Evolutionary conservation across 1,140 invertebrate species (phyloP).

Genomic region (Ectropis grisescens): DNA sequence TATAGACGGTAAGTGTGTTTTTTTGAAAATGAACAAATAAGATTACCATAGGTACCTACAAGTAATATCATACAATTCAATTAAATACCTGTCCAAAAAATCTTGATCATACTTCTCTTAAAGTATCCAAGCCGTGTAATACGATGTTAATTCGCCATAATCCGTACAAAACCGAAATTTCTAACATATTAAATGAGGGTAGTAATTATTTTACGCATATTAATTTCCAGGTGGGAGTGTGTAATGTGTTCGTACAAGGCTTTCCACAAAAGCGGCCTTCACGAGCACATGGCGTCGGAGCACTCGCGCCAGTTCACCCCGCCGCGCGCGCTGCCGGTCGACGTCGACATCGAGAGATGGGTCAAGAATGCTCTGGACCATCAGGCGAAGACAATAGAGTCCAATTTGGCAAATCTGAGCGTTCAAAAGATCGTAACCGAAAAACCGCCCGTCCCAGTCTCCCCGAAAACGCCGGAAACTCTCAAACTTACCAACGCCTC

Average conservation of each 20-base stretch:
- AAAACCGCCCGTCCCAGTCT: neutral
- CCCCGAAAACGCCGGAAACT: neutral
- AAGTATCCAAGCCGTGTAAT: no score
- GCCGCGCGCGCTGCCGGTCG: slow-evolving; percentile 24
- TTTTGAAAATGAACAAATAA: no score
- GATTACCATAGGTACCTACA: no score
- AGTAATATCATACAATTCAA: no score
- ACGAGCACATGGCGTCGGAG: slow-evolving; percentile 38
- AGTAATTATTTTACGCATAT: no score
- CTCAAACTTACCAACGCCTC: neutral
- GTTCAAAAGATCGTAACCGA: slow-evolving; percentile 28
- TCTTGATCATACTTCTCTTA: no score
- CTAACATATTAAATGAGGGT: no score
- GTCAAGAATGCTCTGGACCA: slow-evolving; percentile 28
- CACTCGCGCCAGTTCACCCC: slow-evolving; percentile 26
- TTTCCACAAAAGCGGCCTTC: slow-evolving; percentile 43
- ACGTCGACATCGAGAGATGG: slow-evolving; percentile 40
- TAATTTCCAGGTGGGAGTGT: slow-evolving; percentile 51
- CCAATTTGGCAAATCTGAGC: slow-evolving; percentile 28
- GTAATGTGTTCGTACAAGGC: slow-evolving; percentile 48
- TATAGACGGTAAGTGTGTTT: slow-evolving; percentile 46
- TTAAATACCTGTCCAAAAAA: no score
- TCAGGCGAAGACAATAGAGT: slow-evolving; percentile 28
- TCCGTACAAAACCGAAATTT: no score
- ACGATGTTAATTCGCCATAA: no score